These are phyloP conservation scores for Zosterops hypoxanthus DNA, from an alignment of 2,113 vertebrate genomes.

Conservation along the genomic window DNA sequence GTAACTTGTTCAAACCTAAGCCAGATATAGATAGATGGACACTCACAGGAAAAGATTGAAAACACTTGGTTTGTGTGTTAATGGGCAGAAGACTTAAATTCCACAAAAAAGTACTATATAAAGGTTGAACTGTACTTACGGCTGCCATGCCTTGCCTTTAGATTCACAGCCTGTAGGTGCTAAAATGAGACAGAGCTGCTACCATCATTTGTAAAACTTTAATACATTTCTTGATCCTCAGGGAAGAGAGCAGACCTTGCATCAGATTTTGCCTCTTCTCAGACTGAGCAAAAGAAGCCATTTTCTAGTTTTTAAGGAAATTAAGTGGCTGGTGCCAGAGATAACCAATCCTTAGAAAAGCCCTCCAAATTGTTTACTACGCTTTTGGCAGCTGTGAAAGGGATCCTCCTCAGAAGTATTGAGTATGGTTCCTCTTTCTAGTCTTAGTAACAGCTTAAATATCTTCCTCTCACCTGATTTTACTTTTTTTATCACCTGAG, in stretches of 20 bases:
- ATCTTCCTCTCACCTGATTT: neutral
- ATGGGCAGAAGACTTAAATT: neutral
- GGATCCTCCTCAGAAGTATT: neutral
- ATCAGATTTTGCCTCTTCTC: neutral
- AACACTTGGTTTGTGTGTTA: neutral
- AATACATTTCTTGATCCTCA: neutral
- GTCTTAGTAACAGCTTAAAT: neutral
- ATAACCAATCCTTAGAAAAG: conserved; percentile 1
- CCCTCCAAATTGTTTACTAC: neutral
- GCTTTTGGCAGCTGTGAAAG: neutral
- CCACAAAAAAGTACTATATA: neutral
- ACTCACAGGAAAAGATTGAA: neutral
- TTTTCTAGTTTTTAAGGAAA: conserved; percentile 34
- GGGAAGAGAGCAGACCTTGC: neutral
- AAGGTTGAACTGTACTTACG: neutral
- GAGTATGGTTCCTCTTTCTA: neutral
- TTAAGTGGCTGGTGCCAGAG: neutral
- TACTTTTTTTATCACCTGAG: neutral
- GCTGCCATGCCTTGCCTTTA: neutral
- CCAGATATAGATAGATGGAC: neutral
- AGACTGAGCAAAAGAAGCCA: neutral
- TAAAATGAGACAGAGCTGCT: neutral
- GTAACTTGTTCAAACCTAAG: neutral
- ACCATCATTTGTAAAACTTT: neutral
- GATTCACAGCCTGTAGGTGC: neutral